Base-by-base conservation (phyloP, 2,888 invertebrate genomes). In the Cryptosula pallasiana region DNA sequence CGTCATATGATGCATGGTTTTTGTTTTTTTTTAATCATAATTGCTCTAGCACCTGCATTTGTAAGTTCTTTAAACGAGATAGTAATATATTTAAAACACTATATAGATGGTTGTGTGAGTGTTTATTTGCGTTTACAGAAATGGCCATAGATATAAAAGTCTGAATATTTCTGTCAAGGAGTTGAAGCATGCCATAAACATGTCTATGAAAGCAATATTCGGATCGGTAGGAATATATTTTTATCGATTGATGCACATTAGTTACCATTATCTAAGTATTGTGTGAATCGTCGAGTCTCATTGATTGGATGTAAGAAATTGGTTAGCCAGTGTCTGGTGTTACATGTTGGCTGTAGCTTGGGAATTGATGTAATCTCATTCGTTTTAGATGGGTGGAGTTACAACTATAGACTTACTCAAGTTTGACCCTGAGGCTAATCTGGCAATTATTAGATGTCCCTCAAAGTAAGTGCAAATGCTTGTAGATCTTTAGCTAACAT, bases 401-500 rank as follows among this genome's bases (percentile, higher is more conserved):
- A 32, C 32, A 27, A 34, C 63, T 3, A 25, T 63, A 25, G 63
- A 63, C 32, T 25, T 63, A 27, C 27, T 63, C 27, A 25, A 63
- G 29, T 32, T 63, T 32, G 27, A 32, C 34, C 2, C 63, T 9
- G 29, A 63, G 32, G 2, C 63, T 34, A 27, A 27, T 25, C 3
- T 63, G 32, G 63, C 63, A 29, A 63, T 63, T 16, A 63, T 63
- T 2, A 27, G 63, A 63, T 63, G 63, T 63, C 63, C 63, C 13
- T 20, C 63, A 3, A 63, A n/a, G 63, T 63, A 32, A 34, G 16
- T 23, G 3, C 5, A 57, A n/a, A n/a, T n/a, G n/a, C n/a, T n/a
- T n/a, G n/a, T n/a, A n/a, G n/a, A n/a, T n/a, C n/a, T n/a, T n/a
- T n/a, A n/a, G n/a, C n/a, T n/a, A n/a, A n/a, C n/a, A n/a, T n/a